A percentile compares a stretch with the other conserved stretches of the same genome.
Conservation (phyloP, 2,888 invertebrate genomes). For the Acleris emargana region DNA sequence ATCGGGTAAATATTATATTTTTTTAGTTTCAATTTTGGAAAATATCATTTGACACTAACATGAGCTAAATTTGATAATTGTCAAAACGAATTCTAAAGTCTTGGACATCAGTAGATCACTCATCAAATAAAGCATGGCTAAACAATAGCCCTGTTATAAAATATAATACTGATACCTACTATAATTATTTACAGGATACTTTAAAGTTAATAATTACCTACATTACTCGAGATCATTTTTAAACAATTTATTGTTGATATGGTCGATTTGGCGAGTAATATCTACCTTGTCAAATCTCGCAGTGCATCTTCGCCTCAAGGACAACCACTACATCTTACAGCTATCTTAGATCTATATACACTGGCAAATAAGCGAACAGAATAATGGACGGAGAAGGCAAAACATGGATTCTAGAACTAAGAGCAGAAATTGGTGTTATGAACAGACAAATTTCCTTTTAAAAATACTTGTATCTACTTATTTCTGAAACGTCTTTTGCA, state of each 20-base stretch:
- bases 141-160: background rate
- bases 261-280: conserved; percentile 56
- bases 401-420: conserved; percentile 18
- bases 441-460: background rate
- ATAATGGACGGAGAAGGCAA: conserved; percentile 36
- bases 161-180: conserved; percentile 15
- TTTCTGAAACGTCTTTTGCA: conserved; percentile 18
- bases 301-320: conserved; percentile 50
- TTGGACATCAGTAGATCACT: background rate
- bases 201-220: conserved; percentile 34
- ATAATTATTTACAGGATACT: conserved; percentile 24
- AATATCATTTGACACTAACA: background rate
- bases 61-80: background rate
- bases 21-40: too few species aligned
- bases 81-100: too few species aligned
- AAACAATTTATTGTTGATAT: conserved; percentile 51
- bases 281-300: conserved; percentile 77
- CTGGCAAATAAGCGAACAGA: conserved; percentile 30
- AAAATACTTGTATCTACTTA: conserved; percentile 1
- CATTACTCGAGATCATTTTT: conserved; percentile 44
- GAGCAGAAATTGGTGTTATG: conserved; percentile 26
- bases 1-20: too few species aligned
- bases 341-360: conserved; percentile 24
- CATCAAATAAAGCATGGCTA: background rate
- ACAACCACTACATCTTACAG: conserved; percentile 17